Percentiles rank a stretch among this genome's conserved stretches.
Evolutionary conservation across 2,888 invertebrate genomes (phyloP).

Genomic region (Leptogaster cylindrica): DNA sequence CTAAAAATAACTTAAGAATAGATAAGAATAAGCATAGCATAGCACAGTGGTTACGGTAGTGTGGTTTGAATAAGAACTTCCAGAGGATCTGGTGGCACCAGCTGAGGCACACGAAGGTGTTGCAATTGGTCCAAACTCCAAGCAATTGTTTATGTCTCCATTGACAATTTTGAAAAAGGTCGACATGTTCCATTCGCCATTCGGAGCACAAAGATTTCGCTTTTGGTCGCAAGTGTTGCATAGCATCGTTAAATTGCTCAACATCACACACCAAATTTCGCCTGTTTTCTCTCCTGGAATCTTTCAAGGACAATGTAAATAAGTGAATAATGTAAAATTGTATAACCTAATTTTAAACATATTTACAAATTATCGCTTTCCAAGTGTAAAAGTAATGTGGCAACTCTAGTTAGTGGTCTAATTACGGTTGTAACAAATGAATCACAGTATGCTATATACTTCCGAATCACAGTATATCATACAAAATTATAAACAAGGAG

Average conservation of each 20-base stretch:
- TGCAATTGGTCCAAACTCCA: constrained; percentile 69
- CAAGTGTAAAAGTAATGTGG: too few species aligned
- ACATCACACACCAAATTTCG: constrained; percentile 62
- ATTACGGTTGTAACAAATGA: too few species aligned
- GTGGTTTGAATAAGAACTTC: constrained; percentile 80
- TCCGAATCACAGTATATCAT: too few species aligned
- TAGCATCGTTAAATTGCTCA: constrained; percentile 73
- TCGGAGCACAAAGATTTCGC: constrained; percentile 74
- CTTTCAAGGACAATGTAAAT: constrained; percentile 48
- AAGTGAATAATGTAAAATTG: not conserved
- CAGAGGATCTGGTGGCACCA: constrained; percentile 64
- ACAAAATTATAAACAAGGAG: too few species aligned
- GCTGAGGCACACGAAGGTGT: constrained; percentile 62
- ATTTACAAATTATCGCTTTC: too few species aligned
- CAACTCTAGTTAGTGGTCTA: too few species aligned
- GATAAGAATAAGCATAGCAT: too few species aligned
- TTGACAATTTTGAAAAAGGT: constrained; percentile 75
- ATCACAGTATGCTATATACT: too few species aligned
- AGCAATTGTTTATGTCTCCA: constrained; percentile 69
- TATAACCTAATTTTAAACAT: too few species aligned
- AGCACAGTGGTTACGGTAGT: too few species aligned
- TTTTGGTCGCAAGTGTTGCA: constrained; percentile 79
- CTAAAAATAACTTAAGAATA: too few species aligned
- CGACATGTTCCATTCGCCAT: constrained; percentile 80
- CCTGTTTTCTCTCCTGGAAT: constrained; percentile 56